Conservation (phyloP, 2,113 vertebrate genomes). For the Rhipidura dahli region DNA sequence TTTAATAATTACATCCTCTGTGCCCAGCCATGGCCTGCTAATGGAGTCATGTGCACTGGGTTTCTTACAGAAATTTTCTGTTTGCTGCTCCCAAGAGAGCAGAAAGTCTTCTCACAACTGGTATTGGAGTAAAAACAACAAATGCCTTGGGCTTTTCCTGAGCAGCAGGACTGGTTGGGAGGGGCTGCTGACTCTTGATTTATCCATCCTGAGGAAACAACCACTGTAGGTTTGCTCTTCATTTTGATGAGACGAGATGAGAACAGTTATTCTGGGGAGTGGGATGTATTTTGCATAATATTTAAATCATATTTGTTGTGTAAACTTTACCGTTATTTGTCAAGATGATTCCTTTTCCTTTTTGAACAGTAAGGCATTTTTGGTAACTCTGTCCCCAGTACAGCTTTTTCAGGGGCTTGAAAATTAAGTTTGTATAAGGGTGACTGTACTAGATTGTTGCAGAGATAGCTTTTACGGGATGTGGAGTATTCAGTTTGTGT, state of each 20-base stretch:
- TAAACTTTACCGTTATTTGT: not conserved
- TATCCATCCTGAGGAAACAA: constrained; percentile 57
- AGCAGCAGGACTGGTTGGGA: constrained; percentile 45
- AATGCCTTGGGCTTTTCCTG: constrained; percentile 60
- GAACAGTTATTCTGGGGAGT: constrained; percentile 12
- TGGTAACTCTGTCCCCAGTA: not conserved
- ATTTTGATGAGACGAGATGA: constrained; percentile 48
- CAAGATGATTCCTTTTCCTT: not conserved
- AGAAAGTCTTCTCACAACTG: constrained; percentile 60
- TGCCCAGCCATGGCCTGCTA: constrained; percentile 62
- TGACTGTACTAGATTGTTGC: not conserved
- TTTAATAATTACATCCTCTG: constrained; percentile 68
- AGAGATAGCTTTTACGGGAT: not conserved
- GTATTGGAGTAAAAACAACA: constrained; percentile 48
- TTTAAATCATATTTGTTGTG: not conserved
- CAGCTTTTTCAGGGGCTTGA: not conserved
- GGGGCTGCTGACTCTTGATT: constrained; percentile 34
- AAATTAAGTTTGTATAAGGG: not conserved
- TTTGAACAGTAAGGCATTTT: not conserved
- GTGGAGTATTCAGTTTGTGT: not conserved
- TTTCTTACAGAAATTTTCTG: constrained; percentile 59
- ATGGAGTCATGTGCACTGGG: constrained; percentile 3
- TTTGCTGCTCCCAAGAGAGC: constrained; percentile 54
- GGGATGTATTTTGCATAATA: not conserved
- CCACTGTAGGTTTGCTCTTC: constrained; percentile 29